These are phyloP conservation scores for Lophura nycthemera DNA, from an alignment of 2,113 vertebrate species.

Conservation along the genomic window DNA sequence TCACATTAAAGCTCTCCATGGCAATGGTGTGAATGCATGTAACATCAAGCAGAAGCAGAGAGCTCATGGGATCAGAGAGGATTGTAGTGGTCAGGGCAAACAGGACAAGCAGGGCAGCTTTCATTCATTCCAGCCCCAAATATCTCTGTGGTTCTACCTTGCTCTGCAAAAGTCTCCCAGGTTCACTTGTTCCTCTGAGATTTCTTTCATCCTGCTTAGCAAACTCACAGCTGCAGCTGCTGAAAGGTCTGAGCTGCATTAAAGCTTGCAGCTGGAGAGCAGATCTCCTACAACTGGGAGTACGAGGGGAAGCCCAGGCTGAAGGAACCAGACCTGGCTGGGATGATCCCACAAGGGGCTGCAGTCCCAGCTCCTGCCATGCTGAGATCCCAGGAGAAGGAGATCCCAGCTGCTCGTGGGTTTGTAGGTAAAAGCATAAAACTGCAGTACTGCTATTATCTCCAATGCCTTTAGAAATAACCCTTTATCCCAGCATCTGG, in stretches of 20 bases:
- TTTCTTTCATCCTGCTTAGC: background rate
- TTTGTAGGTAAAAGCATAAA: background rate
- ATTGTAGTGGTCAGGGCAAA: background rate
- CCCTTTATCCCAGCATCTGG: background rate
- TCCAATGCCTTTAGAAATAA: background rate
- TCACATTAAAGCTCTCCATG: background rate
- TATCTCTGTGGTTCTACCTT: background rate
- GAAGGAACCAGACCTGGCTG: background rate
- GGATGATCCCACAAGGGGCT: background rate
- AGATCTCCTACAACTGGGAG: background rate
- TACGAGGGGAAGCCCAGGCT: background rate
- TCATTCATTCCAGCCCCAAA: background rate
- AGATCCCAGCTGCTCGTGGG: background rate
- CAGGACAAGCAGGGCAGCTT: background rate
- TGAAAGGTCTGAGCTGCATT: background rate
- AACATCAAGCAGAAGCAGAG: background rate
- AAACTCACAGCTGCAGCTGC: background rate
- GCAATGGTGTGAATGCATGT: background rate
- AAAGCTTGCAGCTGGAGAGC: background rate
- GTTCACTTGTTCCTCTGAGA: background rate
- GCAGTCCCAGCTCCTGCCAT: fast-evolving
- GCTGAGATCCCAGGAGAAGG: background rate
- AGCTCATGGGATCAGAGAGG: background rate
- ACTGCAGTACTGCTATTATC: background rate
- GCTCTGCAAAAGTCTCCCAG: background rate